Evolutionary conservation across 2,888 invertebrate species (phyloP).

Genomic region (Conops quadrifasciatus): DNA sequence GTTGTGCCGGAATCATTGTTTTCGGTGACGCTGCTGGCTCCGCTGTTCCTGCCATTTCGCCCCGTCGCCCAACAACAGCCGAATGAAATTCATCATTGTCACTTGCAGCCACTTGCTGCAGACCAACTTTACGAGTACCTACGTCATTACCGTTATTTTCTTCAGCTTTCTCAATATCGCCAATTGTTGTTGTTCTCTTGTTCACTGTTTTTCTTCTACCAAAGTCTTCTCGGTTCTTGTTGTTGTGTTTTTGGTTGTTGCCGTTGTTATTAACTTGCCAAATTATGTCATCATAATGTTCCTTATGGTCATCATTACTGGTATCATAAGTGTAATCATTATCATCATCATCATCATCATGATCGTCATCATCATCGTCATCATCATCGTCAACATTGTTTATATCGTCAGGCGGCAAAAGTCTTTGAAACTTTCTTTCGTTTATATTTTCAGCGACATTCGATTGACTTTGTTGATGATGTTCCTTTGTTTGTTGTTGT

Average conservation of each 20-base stretch:
- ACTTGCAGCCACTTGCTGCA: constrained; percentile 42
- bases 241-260: constrained; percentile 25
- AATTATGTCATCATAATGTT: constrained; percentile 1
- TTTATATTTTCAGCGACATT: constrained; percentile 55
- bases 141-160: constrained; percentile 44
- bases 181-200: constrained; percentile 49
- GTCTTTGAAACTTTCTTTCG: constrained; percentile 59
- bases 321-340: constrained; percentile 24
- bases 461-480: constrained; percentile 44
- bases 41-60: constrained; percentile 13
- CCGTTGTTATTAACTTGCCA: constrained; percentile 17
- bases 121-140: constrained; percentile 47
- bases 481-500: constrained; percentile 33
- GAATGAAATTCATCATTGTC: constrained; percentile 49
- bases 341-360: constrained; percentile 20
- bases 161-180: constrained; percentile 52
- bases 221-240: constrained; percentile 8
- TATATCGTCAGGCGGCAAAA: constrained; percentile 28
- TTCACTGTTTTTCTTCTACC: constrained; percentile 11
- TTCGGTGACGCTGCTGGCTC: constrained; percentile 7
- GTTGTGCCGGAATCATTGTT: constrained; percentile 16
- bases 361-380: constrained; percentile 10
- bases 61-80: no score
- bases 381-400: constrained; percentile 26
- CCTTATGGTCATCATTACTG: constrained; percentile 5